Evolutionary conservation across 2,888 invertebrate species (phyloP).

Genomic region (Sphinx pinastri): DNA sequence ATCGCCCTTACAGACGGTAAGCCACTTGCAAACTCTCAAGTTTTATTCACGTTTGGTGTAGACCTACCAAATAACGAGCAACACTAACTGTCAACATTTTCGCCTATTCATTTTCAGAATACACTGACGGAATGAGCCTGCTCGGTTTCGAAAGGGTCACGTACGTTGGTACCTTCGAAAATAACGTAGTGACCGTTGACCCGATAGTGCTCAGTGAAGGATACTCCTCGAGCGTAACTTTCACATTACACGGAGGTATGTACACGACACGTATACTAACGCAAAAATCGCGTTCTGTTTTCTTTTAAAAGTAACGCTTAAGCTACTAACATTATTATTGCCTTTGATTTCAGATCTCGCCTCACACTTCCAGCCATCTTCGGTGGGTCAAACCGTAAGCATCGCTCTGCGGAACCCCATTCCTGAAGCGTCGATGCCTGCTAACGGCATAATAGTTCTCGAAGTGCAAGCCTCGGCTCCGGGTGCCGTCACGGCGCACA

Average conservation of each 20-base stretch:
- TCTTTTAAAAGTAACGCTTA: no score
- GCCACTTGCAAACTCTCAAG: neutral
- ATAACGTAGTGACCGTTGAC: constrained; percentile 29
- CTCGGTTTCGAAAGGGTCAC: constrained; percentile 39
- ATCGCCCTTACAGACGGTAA: constrained; percentile 33
- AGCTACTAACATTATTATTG: no score
- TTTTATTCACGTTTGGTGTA: neutral
- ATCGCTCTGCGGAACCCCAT: constrained; percentile 37
- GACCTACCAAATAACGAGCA: neutral
- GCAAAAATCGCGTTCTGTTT: no score
- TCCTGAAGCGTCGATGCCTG: constrained; percentile 43
- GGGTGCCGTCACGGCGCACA: constrained; percentile 40
- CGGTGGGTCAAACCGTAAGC: constrained; percentile 33
- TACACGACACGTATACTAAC: neutral
- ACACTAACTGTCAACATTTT: neutral
- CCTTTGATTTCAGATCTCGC: constrained; percentile 35
- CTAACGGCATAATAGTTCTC: constrained; percentile 44
- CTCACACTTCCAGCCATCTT: constrained; percentile 33
- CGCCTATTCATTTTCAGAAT: constrained; percentile 29
- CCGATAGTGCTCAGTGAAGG: constrained; percentile 35
- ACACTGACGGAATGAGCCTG: constrained; percentile 25
- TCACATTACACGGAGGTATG: constrained; percentile 11
- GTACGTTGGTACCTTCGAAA: constrained; percentile 37
- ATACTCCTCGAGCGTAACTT: constrained; percentile 6
- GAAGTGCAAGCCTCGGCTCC: constrained; percentile 47